phyloP scores from a whole-genome alignment of 2,888 invertebrate species.

The Brenthis daphne region DNA sequence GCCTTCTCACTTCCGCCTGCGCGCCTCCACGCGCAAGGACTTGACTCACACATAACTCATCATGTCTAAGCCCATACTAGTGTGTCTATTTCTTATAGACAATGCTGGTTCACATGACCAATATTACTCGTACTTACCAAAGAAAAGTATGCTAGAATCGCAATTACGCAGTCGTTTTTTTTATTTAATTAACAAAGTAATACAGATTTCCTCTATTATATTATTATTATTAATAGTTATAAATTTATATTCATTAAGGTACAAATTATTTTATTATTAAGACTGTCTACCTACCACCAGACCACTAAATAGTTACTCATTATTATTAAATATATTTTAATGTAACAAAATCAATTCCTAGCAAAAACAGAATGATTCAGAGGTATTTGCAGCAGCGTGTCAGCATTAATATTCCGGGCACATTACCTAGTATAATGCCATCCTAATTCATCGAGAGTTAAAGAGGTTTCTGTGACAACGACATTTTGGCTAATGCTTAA shows the following conservation, averaged over 20 bases:
- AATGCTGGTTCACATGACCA: slow-evolving; percentile 12
- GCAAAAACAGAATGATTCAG: too few relatives aligned
- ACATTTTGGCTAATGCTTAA: neutral
- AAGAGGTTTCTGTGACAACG: slow-evolving; percentile 31
- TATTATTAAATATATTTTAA: neutral
- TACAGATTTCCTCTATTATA: too few relatives aligned
- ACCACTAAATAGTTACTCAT: too few relatives aligned
- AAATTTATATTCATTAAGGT: too few relatives aligned
- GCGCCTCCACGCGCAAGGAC: slow-evolving; percentile 77
- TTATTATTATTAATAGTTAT: too few relatives aligned
- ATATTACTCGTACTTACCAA: neutral
- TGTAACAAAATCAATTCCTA: neutral
- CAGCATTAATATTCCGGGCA: slow-evolving; percentile 7
- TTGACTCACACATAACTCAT: slow-evolving; percentile 46
- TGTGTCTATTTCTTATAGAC: neutral
- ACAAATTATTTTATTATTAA: too few relatives aligned
- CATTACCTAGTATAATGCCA: slow-evolving; percentile 1
- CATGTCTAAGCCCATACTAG: slow-evolving; percentile 41
- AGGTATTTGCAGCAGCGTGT: too few relatives aligned
- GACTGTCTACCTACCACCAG: too few relatives aligned
- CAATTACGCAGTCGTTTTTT: too few relatives aligned
- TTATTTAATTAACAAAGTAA: too few relatives aligned
- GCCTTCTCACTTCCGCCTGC: slow-evolving; percentile 79
- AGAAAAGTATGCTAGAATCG: too few relatives aligned
- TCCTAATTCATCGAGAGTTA: slow-evolving; percentile 30